Conservation (phyloP, 2,113 vertebrate genomes). For the Mesoclemmys tuberculata region DNA sequence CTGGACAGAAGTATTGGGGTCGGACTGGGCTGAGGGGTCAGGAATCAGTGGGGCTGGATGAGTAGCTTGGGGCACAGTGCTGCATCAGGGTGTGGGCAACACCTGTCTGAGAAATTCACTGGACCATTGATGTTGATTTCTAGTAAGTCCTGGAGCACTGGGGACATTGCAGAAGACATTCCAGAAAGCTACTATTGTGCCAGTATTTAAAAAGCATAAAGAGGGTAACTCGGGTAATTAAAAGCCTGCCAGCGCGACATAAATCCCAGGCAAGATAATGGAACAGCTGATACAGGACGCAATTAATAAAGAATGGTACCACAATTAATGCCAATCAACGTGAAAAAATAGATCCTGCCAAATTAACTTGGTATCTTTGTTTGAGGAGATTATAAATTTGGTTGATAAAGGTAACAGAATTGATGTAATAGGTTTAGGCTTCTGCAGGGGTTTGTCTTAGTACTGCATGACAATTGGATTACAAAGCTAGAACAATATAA, state of each 20-base stretch:
- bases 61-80: background rate
- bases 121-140: background rate
- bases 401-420: background rate
- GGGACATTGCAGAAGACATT: background rate
- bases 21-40: too few relatives aligned
- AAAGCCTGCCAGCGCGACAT: background rate
- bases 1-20: too few relatives aligned
- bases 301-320: background rate
- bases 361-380: background rate
- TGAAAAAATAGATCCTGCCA: background rate
- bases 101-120: background rate
- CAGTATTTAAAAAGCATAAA: background rate
- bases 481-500: background rate
- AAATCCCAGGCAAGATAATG: background rate
- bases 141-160: background rate
- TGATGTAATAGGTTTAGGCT: background rate
- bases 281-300: background rate
- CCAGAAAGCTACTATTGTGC: background rate
- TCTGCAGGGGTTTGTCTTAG: background rate
- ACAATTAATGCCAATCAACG: background rate
- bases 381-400: background rate
- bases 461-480: background rate
- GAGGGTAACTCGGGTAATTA: background rate
- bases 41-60: background rate
- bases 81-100: too few relatives aligned